Evolutionary conservation across 1,140 invertebrate species (phyloP).

Genomic region (Caenorhabditis remanei): DNA sequence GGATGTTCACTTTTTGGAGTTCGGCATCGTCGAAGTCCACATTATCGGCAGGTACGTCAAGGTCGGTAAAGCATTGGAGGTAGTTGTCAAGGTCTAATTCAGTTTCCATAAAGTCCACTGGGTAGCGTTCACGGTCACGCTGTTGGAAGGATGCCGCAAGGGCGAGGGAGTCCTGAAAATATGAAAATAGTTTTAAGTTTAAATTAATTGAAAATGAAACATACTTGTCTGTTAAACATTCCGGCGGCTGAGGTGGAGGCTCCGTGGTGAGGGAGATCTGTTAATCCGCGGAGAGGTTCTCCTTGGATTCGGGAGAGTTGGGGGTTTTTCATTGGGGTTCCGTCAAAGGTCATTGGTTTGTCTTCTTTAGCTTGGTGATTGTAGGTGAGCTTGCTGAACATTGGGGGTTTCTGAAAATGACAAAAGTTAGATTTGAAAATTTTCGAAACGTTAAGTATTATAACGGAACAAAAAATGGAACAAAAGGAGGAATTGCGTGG

Average conservation of each 20-base stretch:
- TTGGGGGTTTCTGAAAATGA: neutral
- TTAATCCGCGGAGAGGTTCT: neutral
- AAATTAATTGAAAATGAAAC: neutral
- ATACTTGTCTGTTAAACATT: constrained; percentile 16
- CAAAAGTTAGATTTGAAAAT: neutral
- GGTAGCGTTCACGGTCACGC: constrained; percentile 9
- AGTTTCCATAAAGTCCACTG: constrained; percentile 42
- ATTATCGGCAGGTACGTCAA: constrained; percentile 57
- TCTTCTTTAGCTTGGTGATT: neutral
- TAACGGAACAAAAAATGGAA: neutral
- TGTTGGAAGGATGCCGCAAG: constrained; percentile 40
- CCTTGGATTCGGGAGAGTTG: neutral
- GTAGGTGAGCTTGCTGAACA: constrained; percentile 33
- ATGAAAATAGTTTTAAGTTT: neutral
- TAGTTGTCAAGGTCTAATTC: constrained; percentile 43
- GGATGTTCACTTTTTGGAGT: constrained; percentile 36
- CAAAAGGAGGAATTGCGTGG: neutral
- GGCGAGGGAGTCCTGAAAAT: constrained; percentile 40
- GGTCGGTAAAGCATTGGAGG: constrained; percentile 48
- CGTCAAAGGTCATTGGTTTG: neutral
- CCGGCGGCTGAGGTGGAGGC: constrained; percentile 8
- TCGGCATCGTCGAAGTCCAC: constrained; percentile 58
- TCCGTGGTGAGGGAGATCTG: neutral
- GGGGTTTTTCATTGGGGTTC: neutral
- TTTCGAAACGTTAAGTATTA: neutral